A percentile compares a stretch with the other conserved stretches of the same genome.
These are phyloP conservation scores for Spea multiplicata DNA, from an alignment of 2,113 vertebrate genomes.

Conservation along the genomic window DNA sequence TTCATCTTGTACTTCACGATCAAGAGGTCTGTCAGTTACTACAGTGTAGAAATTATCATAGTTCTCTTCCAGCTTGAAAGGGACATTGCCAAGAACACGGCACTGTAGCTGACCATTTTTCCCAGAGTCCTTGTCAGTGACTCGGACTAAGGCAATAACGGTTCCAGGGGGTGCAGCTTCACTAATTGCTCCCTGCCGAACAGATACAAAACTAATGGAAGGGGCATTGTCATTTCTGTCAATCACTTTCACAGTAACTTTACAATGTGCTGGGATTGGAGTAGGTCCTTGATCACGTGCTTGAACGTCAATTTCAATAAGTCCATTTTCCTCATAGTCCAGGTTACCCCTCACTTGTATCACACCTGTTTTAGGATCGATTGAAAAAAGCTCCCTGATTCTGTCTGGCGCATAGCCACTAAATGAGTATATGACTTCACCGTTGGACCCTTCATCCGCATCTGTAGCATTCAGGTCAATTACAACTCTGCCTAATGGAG, in stretches of 20 bases:
- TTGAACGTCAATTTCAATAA: slow-evolving; percentile 95
- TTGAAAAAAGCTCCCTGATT: slow-evolving; percentile 92
- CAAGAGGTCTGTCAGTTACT: slow-evolving; percentile 89
- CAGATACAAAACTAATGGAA: slow-evolving; percentile 91
- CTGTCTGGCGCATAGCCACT: slow-evolving; percentile 91
- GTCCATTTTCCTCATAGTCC: slow-evolving; percentile 92
- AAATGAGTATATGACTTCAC: slow-evolving; percentile 94
- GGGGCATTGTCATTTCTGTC: slow-evolving; percentile 98
- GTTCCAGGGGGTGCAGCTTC: slow-evolving; percentile 92
- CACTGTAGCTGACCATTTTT: slow-evolving; percentile 96
- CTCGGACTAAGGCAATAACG: slow-evolving; percentile 91
- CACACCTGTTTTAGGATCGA: slow-evolving; percentile 90
- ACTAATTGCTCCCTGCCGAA: slow-evolving; percentile 96
- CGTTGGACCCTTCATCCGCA: slow-evolving; percentile 93
- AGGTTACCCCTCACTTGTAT: slow-evolving; percentile 94
- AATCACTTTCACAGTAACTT: slow-evolving; percentile 91
- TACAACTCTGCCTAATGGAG: slow-evolving; percentile 82
- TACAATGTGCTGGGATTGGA: slow-evolving; percentile 96
- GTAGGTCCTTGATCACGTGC: slow-evolving; percentile 94
- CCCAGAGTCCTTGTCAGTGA: slow-evolving; percentile 92
- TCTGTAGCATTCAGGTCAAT: slow-evolving; percentile 96
- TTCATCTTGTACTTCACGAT: slow-evolving; percentile 89
- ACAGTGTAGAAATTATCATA: slow-evolving; percentile 97
- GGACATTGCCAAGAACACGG: slow-evolving; percentile 84
- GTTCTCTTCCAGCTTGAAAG: slow-evolving; percentile 94